Percentiles rank a stretch among this genome's conserved stretches.
Evolutionary conservation across 2,888 invertebrate genomes (phyloP).

Genomic region (Nephrocerus scutellatus): DNA sequence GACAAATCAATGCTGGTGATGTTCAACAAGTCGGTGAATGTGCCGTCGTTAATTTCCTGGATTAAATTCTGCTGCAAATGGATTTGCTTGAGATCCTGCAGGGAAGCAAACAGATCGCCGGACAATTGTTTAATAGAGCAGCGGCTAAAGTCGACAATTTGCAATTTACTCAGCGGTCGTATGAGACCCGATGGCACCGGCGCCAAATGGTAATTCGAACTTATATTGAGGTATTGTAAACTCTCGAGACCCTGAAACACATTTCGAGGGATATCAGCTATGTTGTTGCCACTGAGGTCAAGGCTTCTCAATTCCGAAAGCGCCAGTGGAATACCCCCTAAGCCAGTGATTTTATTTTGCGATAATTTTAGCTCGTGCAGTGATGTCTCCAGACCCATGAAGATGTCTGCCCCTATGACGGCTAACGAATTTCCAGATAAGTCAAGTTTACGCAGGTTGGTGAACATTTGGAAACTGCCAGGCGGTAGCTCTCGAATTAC

Average conservation of each 20-base stretch:
- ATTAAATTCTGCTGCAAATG: conserved; percentile 66
- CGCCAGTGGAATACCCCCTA: conserved; percentile 59
- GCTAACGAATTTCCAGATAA: conserved; percentile 73
- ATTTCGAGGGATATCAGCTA: conserved; percentile 63
- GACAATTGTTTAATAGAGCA: conserved; percentile 68
- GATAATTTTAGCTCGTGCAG: conserved; percentile 64
- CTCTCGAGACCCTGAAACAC: conserved; percentile 61
- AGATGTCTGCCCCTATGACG: conserved; percentile 64
- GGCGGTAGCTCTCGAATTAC: conserved; percentile 79
- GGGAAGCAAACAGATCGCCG: conserved; percentile 62
- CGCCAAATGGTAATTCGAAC: conserved; percentile 63
- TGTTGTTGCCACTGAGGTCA: conserved; percentile 72
- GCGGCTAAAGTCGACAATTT: conserved; percentile 65
- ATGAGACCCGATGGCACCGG: conserved; percentile 61
- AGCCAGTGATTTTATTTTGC: conserved; percentile 64
- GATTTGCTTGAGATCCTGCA: conserved; percentile 59
- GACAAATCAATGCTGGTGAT: conserved; percentile 70
- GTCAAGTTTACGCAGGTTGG: conserved; percentile 62
- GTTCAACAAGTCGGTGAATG: conserved; percentile 70
- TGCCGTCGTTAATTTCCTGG: conserved; percentile 68
- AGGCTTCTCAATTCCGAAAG: conserved; percentile 60
- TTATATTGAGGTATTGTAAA: conserved; percentile 67
- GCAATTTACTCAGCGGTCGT: conserved; percentile 61
- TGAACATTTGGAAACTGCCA: conserved; percentile 72
- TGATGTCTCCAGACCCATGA: conserved; percentile 67